These are phyloP conservation scores for Polydrusus cervinus DNA, from an alignment of 2,888 invertebrate genomes.

Conservation along the genomic window DNA sequence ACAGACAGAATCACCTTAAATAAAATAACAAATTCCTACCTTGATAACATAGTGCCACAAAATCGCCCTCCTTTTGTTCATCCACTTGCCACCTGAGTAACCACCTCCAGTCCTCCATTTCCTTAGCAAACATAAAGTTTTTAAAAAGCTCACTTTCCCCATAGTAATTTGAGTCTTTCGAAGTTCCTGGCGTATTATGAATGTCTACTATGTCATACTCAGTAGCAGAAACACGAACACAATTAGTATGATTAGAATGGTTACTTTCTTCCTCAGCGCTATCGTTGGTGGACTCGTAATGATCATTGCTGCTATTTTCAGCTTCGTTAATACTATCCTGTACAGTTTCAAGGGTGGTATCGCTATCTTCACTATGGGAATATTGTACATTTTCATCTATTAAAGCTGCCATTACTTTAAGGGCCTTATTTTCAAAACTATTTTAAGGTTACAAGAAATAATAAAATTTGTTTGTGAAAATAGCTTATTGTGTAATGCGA, in stretches of 20 bases:
- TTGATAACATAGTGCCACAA: constrained; percentile 74
- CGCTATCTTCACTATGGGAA: neutral
- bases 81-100: constrained; percentile 72
- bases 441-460: constrained; percentile 2
- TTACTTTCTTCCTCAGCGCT: neutral
- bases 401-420: constrained; percentile 6
- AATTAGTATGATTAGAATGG: constrained; percentile 8
- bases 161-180: constrained; percentile 36
- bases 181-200: constrained; percentile 21
- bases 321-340: neutral
- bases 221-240: neutral
- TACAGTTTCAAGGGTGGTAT: neutral
- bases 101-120: constrained; percentile 69
- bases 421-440: neutral
- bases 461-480: constrained; percentile 8
- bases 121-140: constrained; percentile 62
- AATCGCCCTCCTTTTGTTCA: constrained; percentile 71
- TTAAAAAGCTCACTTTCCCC: constrained; percentile 66
- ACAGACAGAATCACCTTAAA: no score
- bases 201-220: constrained; percentile 4
- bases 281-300: neutral
- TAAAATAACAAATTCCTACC: constrained; percentile 69
- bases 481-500: constrained; percentile 5
- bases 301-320: constrained; percentile 10
- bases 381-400: constrained; percentile 10